Evolutionary conservation across 2,888 invertebrate genomes (phyloP).

Genomic region (Bugulina stolonifera): DNA sequence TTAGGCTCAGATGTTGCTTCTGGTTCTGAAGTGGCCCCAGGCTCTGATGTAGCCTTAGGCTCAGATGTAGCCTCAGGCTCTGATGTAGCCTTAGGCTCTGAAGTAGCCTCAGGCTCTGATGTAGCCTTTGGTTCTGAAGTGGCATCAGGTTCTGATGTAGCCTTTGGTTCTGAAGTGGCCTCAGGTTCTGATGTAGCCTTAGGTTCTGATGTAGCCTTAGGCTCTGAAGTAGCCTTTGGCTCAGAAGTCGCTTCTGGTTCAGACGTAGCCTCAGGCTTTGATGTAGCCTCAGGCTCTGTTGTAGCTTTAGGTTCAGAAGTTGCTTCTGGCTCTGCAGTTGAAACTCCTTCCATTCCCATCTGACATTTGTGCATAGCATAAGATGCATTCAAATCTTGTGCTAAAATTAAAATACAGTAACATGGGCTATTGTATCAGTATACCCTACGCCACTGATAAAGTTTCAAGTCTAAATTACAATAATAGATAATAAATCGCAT

Average conservation of each 20-base stretch:
- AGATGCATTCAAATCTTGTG: neutral
- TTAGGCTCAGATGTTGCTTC: slow-evolving; percentile 40
- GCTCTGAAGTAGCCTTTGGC: slow-evolving; percentile 34
- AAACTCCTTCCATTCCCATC: neutral
- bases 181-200: slow-evolving; percentile 30
- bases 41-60: slow-evolving; percentile 40
- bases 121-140: slow-evolving; percentile 39
- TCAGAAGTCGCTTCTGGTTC: slow-evolving; percentile 46
- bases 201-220: slow-evolving; percentile 31
- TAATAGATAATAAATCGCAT: too few relatives aligned
- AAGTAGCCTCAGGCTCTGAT: slow-evolving; percentile 44
- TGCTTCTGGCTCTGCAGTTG: slow-evolving; percentile 43
- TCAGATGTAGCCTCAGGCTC: slow-evolving; percentile 42
- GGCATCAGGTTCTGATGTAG: slow-evolving; percentile 39
- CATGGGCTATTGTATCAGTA: too few relatives aligned
- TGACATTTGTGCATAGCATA: neutral
- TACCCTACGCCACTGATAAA: too few relatives aligned
- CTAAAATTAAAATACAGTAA: too few relatives aligned
- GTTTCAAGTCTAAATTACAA: too few relatives aligned
- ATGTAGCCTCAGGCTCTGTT: slow-evolving; percentile 40
- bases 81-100: slow-evolving; percentile 41
- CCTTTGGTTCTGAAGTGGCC: slow-evolving; percentile 38
- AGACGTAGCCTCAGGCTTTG: slow-evolving; percentile 34
- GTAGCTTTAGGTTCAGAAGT: slow-evolving; percentile 41
- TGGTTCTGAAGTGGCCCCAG: slow-evolving; percentile 41